Percentiles rank a stretch among this genome's conserved stretches.
Conservation (phyloP, 1,140 invertebrate species). For the Drosophila bocki region DNA sequence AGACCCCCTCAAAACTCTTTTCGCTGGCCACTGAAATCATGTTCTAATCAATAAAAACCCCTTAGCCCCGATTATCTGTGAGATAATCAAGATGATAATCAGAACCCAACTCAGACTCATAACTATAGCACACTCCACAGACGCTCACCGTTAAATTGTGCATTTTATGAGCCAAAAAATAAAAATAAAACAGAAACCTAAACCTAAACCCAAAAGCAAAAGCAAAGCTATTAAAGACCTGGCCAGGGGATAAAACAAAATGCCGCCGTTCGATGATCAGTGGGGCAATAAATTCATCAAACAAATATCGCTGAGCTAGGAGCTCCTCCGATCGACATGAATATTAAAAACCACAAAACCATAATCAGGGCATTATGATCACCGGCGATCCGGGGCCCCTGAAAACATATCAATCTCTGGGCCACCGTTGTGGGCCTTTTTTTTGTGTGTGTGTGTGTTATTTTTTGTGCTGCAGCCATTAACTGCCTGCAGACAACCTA, state of each 20-base stretch:
- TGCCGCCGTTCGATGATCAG: slow-evolving; percentile 59
- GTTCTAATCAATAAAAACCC: slow-evolving; percentile 58
- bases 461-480: slow-evolving; percentile 58
- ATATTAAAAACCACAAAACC: slow-evolving; percentile 81
- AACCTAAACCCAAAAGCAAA: slow-evolving; percentile 30
- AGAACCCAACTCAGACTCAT: slow-evolving; percentile 36
- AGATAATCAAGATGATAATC: slow-evolving; percentile 41
- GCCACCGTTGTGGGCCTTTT: slow-evolving; percentile 60
- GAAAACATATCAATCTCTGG: slow-evolving; percentile 71
- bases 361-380: slow-evolving; percentile 81
- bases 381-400: slow-evolving; percentile 27
- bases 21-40: slow-evolving; percentile 24
- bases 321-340: slow-evolving; percentile 59
- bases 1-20: neutral
- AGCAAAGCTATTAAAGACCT: slow-evolving; percentile 51
- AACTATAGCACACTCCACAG: slow-evolving; percentile 68
- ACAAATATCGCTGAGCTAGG: slow-evolving; percentile 65
- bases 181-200: slow-evolving; percentile 8
- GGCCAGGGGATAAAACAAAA: slow-evolving; percentile 64
- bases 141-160: slow-evolving; percentile 69
- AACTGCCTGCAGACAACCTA: slow-evolving; percentile 74
- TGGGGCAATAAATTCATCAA: slow-evolving; percentile 77
- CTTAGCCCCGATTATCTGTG: slow-evolving; percentile 44
- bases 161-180: slow-evolving; percentile 60
- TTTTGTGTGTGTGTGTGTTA: slow-evolving; percentile 11